phyloP scores from a whole-genome alignment of 2,113 vertebrate genomes.

The Charina bottae region DNA sequence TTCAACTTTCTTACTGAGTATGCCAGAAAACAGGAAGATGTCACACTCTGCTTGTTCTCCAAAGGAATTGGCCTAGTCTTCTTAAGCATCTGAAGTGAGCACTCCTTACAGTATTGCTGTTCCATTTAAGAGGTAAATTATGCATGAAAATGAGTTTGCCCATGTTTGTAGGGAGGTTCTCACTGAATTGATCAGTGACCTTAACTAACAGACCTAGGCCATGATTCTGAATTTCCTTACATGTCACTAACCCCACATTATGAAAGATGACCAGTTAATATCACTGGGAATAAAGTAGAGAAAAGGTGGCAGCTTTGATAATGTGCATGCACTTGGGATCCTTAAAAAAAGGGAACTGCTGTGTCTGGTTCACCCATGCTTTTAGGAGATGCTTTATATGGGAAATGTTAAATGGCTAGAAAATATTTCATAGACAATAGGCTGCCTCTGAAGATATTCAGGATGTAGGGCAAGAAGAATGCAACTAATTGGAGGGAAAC shows the following conservation, averaged over 20 bases:
- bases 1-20: conserved; percentile 44
- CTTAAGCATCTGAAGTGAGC: neutral
- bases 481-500: conserved; percentile 31
- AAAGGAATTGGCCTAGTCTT: neutral
- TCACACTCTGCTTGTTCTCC: neutral
- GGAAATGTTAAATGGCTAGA: conserved; percentile 15
- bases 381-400: conserved; percentile 10
- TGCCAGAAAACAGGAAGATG: conserved; percentile 25
- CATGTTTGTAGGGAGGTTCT: neutral
- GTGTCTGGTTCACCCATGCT: neutral
- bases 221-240: neutral
- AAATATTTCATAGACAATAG: conserved; percentile 34
- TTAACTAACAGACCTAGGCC: too few species aligned
- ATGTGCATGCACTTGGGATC: conserved; percentile 17
- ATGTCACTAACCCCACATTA: neutral
- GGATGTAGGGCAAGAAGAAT: conserved; percentile 30
- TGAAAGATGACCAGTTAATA: neutral
- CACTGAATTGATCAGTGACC: neutral
- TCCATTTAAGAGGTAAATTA: neutral
- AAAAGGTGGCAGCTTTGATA: conserved; percentile 5
- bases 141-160: neutral
- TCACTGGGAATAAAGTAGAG: neutral
- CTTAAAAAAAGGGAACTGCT: neutral
- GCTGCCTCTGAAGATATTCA: conserved; percentile 27
- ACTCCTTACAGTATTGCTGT: neutral